Evolutionary conservation across 2,888 invertebrate species (phyloP).

Genomic region (Achlya flavicornis): DNA sequence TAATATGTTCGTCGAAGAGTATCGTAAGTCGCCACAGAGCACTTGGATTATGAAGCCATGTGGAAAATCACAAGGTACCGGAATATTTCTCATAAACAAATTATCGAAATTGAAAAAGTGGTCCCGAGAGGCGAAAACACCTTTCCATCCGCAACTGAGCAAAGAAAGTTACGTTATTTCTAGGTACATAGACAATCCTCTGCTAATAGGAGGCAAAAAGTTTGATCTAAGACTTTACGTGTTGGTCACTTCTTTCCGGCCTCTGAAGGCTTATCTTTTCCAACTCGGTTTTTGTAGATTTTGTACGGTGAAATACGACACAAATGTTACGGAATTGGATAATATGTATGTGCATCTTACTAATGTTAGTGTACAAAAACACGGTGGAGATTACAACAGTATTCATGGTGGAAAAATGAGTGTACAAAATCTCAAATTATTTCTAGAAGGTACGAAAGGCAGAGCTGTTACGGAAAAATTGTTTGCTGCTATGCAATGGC

Average conservation of each 20-base stretch:
- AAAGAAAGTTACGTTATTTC: conserved; percentile 98
- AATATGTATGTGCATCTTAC: conserved; percentile 98
- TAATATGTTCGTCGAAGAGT: conserved; percentile 98
- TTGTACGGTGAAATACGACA: conserved; percentile 97
- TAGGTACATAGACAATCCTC: conserved; percentile 97
- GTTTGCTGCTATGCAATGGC: conserved; percentile 94
- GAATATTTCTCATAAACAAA: conserved; percentile 97
- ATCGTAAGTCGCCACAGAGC: conserved; percentile 95
- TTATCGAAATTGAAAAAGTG: conserved; percentile 96
- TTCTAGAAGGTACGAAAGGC: conserved; percentile 95
- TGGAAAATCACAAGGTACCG: conserved; percentile 96
- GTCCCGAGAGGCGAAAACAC: conserved; percentile 93
- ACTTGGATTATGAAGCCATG: conserved; percentile 99
- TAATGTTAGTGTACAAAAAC: conserved; percentile 99
- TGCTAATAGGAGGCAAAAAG: conserved; percentile 97
- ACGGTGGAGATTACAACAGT: conserved; percentile 97
- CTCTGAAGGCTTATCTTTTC: conserved; percentile 96
- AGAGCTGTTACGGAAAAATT: conserved; percentile 94
- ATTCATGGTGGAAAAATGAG: conserved; percentile 98
- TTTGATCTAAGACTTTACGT: conserved; percentile 97
- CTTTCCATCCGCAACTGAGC: conserved; percentile 90
- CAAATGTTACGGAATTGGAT: conserved; percentile 92
- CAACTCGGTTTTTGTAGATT: conserved; percentile 97
- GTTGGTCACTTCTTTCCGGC: conserved; percentile 95
- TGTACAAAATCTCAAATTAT: conserved; percentile 94